Evolutionary conservation across 2,113 vertebrate species (phyloP), one percentile per base, ranked within the genome.

Genomic region (Cryptomyrus ogoouensis): DNA sequence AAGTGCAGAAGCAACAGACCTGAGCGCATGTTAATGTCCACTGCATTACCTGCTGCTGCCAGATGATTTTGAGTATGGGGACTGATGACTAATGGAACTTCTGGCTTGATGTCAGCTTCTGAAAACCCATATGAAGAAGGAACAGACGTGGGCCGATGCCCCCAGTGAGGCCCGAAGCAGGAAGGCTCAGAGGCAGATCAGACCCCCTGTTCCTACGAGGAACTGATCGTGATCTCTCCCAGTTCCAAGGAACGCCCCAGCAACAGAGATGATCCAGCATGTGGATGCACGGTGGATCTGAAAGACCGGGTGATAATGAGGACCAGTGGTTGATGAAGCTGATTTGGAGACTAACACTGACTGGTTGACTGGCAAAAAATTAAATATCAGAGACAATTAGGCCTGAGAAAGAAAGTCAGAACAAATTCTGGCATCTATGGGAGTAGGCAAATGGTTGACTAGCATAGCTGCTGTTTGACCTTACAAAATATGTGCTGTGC

Each of bases 401-500:
- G 50, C 10, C 5, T 7, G 46, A 24, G 8, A 85, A 15, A 50
- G 31, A 77, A 39, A 85, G 10, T 24, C 9, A 24, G 46, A 49
- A 21, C 3, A 85, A 85, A 27, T 42, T n/a, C 21, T 46, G 17
- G 12, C 46, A 85, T 47, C 12, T 27, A 50, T 86, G 12, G n/a
- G 10, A 24, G n/a, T 2, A 86, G 19, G 24, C 83, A 13, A 86
- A 86, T 86, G 83, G 24, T 49, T 86, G 13, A 49, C 83, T 31
- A 77, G 15, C 46, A 12, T 50, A 27, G 44, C 47, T 47, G n/a
- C 24, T 86, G 21, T 27, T 86, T 86, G 46, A 86, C 83, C 83
- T 86, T 31, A 49, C 44, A 86, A 86, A 86, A 86, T 86, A 86
- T 86, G 83, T 17, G 47, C 24, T 50, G 24, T 86, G 24, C 83